Base-by-base conservation (phyloP, 2,113 vertebrate genomes). In the Dicerorhinus sumatrensis region DNA sequence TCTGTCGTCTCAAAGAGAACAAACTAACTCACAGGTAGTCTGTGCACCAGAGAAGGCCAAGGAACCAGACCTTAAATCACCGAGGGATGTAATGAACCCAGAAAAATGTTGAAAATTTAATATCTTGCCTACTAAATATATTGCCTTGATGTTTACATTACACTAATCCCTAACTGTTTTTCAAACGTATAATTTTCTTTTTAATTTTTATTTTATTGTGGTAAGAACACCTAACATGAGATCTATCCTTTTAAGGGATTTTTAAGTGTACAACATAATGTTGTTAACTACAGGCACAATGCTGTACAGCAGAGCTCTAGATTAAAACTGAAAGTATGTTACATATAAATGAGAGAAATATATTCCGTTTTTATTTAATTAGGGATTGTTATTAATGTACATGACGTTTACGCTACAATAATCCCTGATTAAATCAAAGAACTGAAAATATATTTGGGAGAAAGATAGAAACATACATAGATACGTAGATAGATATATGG, bases 391-490 rank as follows among this genome's bases (percentile, higher is more conserved):
- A 91, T 70, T 90, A 56, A 75, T 87, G 72, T 80, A 27, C 39
- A 56, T 88, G 11, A 60, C 63, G 16, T 79, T 82, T 83, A n/a
- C n/a, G 63, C 79, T 51, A 54, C 25, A 92, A 36, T 51, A 93
- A 82, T 79, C 46, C 17, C 20, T 91, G 33, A 95, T 54, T 60
- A 80, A 73, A 62, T 89, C 39, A 42, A 93, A 85, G 36, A 76
- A n/a, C 20, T 77, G n/a, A 72, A 94, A 91, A 48, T n/a, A 60
- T 91, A 76, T 87, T 95, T 93, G 27, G 56, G 10, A 89, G 13
- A 88, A 14, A 51, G 23, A 67, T 23, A 48, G 2, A 83, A 36
- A 93, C 29, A 94, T 27, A 82, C n/a, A 46, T 42, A 31, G 63
- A 58, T 76, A 63, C 36, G 65, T 23, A 51, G 25, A 81, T 84